Evolutionary conservation across 2,797 vertebrate genomes (phyloP), one percentile per base, ranked within the genome.

Genomic region (Ciconia nigra): DNA sequence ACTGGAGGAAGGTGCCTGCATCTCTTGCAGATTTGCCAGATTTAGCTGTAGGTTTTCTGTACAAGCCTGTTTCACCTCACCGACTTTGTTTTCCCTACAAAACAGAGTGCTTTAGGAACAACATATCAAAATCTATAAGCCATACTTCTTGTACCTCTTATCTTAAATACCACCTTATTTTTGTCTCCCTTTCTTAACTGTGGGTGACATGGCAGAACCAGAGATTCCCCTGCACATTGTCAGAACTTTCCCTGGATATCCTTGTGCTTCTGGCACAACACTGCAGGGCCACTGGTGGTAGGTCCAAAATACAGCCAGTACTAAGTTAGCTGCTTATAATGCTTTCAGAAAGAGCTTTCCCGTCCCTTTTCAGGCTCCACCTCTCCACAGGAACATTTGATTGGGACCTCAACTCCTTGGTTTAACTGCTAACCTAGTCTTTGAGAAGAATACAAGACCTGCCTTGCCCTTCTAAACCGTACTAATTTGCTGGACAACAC

Each of bases 211-310:
- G 49, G n/a, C 44, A 87, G 39, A 85, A 55, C 20, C 51, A 42
- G 76, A 83, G n/a, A 37, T 24, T 31, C 3, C 14, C 19, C 28
- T 61, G 41, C 5, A 47, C 24, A 20, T 74, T 93, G 92, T 70
- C 51, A 89, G 24, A n/a, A 39, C 25, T 89, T 79, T 71, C 29
- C 15, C 16, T 72, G 19, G 28, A 42, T 28, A 81, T 10, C 14
- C 4, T 13, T 15, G 10, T 46, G 29, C n/a, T 87, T 77, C 44
- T 83, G 76, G 6, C 37, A 49, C 18, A 67, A 1, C 25, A 44
- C 13, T 0, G 0, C 5, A 47, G 15, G 17, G 7, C 13, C 1
- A 1, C 63, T 29, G 10, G 15, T 26, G 3, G 17, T 6, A 70
- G 61, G 22, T 31, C 26, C 2, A 2, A 89, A 87, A 70, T 59